These are phyloP conservation scores for Lamellibrachia satsuma DNA, from an alignment of 2,888 invertebrate species.

Conservation along the genomic window DNA sequence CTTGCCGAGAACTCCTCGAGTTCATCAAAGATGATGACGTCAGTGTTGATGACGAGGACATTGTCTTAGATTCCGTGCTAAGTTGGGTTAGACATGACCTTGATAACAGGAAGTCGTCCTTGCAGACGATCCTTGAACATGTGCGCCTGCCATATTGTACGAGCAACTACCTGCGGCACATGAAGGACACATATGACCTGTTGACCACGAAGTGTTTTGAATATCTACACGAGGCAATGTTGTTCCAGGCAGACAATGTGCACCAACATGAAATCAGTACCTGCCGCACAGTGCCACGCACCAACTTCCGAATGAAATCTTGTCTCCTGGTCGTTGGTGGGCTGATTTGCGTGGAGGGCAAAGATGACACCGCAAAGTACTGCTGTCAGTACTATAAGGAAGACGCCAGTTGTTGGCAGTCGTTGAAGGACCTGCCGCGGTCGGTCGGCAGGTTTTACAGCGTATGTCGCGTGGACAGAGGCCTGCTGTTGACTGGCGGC, in stretches of 20 bases:
- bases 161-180: not conserved
- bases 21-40: no score
- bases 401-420: not conserved
- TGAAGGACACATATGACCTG: not conserved
- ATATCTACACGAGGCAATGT: not conserved
- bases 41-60: no score
- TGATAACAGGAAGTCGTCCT: no score
- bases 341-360: not conserved
- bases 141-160: no score
- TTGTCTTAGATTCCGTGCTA: no score
- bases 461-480: not conserved
- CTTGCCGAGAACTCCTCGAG: no score
- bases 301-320: not conserved
- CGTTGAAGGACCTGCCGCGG: not conserved
- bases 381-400: not conserved
- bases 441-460: slow-evolving; percentile 27
- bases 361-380: not conserved
- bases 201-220: not conserved
- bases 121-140: no score
- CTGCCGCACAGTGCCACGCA: not conserved
- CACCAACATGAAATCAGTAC: not conserved
- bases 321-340: not conserved
- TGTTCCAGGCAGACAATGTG: not conserved
- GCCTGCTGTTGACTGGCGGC: slow-evolving; percentile 36
- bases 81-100: no score